Conservation (phyloP, 2,888 invertebrate genomes). For the Anagyrus pseudococci region DNA sequence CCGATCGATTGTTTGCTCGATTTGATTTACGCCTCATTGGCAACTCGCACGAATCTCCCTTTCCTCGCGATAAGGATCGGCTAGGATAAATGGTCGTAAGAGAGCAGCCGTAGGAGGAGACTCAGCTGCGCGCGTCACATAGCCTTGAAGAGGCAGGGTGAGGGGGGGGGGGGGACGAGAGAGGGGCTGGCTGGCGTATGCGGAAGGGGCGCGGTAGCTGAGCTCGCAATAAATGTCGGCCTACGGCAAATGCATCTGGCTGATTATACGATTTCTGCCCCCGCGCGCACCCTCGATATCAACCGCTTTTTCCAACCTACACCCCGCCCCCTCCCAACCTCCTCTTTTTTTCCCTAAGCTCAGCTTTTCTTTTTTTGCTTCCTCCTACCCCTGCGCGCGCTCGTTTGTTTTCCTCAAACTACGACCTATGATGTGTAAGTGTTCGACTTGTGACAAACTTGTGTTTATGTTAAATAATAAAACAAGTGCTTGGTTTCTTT, state of each 20-base stretch:
- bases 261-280: slow-evolving; percentile 49
- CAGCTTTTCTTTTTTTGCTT: no score
- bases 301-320: no score
- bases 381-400: no score
- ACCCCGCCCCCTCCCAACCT: no score
- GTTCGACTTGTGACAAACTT: no score
- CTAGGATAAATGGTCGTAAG: slow-evolving; percentile 4
- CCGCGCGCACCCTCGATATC: slow-evolving; percentile 41
- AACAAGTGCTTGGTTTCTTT: no score
- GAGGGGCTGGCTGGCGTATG: slow-evolving; percentile 46
- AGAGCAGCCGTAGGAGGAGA: neutral
- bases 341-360: neutral
- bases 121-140: neutral
- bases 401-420: no score
- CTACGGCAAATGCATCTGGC: slow-evolving; percentile 54
- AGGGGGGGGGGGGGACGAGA: neutral
- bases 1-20: slow-evolving; percentile 18
- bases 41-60: slow-evolving; percentile 13
- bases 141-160: neutral
- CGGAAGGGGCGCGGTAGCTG: slow-evolving; percentile 56
- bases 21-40: slow-evolving; percentile 20
- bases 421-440: no score
- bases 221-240: slow-evolving; percentile 48
- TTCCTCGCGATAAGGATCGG: slow-evolving; percentile 19
- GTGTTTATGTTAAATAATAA: no score